These are phyloP conservation scores for Neopipo cinnamomea DNA, from an alignment of 2,113 vertebrate species.

Conservation along the genomic window DNA sequence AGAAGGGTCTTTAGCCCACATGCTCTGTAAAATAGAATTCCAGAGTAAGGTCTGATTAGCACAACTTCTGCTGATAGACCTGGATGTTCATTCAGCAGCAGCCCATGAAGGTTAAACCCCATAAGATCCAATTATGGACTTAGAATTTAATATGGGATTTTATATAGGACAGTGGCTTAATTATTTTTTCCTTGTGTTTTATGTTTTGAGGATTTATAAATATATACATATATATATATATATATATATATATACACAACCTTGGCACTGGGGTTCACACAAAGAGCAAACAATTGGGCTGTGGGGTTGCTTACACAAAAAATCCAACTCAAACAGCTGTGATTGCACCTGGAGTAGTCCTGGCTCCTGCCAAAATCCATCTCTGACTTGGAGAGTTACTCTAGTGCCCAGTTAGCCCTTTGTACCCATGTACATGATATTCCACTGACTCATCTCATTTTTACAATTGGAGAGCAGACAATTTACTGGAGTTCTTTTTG, in stretches of 20 bases:
- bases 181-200: not conserved
- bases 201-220: not conserved
- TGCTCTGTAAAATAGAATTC: not conserved
- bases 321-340: not conserved
- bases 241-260: rapidly evolving
- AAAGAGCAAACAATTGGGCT: not conserved
- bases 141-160: not conserved
- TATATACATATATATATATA: too few relatives aligned
- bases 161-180: not conserved
- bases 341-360: not conserved
- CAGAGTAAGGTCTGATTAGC: not conserved
- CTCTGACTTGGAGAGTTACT: not conserved
- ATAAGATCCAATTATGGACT: not conserved
- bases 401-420: not conserved
- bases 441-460: not conserved
- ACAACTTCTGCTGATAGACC: not conserved
- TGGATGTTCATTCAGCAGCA: not conserved
- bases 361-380: not conserved
- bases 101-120: not conserved
- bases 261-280: not conserved
- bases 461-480: not conserved
- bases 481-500: not conserved
- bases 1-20: not conserved
- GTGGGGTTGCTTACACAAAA: not conserved
- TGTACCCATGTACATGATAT: not conserved